phyloP scores from a whole-genome alignment of 1,140 invertebrate genomes.

The Philopotamus ludificatus region DNA sequence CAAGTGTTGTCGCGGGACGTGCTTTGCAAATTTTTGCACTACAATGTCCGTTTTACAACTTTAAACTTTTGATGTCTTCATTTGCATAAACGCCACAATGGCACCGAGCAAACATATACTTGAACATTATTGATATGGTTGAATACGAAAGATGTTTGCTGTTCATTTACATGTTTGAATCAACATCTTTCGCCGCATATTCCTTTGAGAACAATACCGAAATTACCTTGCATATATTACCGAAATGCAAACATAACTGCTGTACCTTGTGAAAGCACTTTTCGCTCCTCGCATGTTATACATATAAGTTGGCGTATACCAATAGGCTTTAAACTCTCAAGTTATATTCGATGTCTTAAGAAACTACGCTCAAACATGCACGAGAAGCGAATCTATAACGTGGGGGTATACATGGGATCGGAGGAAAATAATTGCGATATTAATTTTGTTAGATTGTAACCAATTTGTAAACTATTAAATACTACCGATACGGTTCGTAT shows the following conservation, averaged over 20 bases:
- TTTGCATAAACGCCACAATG: not conserved
- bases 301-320: conserved; percentile 9
- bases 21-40: conserved; percentile 32
- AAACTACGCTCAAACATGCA: conserved; percentile 35
- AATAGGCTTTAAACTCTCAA: conserved; percentile 7
- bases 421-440: too few species aligned
- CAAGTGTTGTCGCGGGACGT: conserved; percentile 39
- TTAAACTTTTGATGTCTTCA: not conserved
- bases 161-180: conserved; percentile 40
- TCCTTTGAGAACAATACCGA: conserved; percentile 40
- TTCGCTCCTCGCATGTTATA: conserved; percentile 10
- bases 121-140: not conserved
- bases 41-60: conserved; percentile 26
- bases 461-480: too few species aligned
- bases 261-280: conserved; percentile 36
- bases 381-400: conserved; percentile 26
- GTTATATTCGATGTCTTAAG: conserved; percentile 36
- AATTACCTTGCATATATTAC: conserved; percentile 42
- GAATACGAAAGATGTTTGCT: conserved; percentile 20
- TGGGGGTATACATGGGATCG: too few species aligned
- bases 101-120: not conserved
- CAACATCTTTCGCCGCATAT: conserved; percentile 16
- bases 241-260: conserved; percentile 32
- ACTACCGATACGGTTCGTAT: too few species aligned
- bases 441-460: too few species aligned